A percentile compares a stretch with the other conserved stretches of the same genome.
phyloP scores from a whole-genome alignment of 2,113 vertebrate genomes.

The Nestor notabilis region DNA sequence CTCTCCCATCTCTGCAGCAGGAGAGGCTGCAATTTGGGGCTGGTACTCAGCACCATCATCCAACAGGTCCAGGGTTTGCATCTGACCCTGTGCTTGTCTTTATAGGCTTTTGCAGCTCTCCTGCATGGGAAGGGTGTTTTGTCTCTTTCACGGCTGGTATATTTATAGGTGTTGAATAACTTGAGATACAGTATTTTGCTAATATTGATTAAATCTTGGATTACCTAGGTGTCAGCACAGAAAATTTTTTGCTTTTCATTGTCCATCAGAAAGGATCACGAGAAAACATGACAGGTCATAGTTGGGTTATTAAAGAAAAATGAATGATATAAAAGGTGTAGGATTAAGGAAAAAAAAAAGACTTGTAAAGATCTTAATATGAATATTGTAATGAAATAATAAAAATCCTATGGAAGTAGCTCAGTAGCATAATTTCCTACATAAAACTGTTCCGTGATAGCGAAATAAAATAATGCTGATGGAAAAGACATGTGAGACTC shows the following conservation, averaged over 20 bases:
- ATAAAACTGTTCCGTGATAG: not conserved
- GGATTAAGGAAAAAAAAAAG: not conserved
- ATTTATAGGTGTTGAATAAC: not conserved
- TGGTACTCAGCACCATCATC: fast-evolving
- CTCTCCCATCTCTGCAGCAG: not conserved
- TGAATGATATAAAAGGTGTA: not conserved
- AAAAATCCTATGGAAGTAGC: not conserved
- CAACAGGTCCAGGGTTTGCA: not conserved
- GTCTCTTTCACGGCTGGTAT: not conserved
- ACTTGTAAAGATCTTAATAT: not conserved
- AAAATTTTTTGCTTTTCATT: not conserved
- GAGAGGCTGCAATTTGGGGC: fast-evolving
- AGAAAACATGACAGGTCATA: not conserved
- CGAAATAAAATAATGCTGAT: not conserved
- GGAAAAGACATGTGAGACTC: not conserved
- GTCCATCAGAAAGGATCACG: not conserved
- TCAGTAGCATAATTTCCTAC: not conserved
- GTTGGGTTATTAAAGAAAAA: not conserved
- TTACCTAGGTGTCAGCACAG: not conserved
- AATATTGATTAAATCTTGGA: not conserved
- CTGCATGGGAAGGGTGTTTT: fast-evolving
- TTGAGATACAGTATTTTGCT: not conserved
- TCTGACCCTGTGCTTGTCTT: not conserved
- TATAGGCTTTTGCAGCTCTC: not conserved
- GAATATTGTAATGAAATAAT: not conserved